These are phyloP conservation scores for Hemicentrotus pulcherrimus DNA, from an alignment of 35 echinoderm and acorn worm genomes.

Conservation along the genomic window DNA sequence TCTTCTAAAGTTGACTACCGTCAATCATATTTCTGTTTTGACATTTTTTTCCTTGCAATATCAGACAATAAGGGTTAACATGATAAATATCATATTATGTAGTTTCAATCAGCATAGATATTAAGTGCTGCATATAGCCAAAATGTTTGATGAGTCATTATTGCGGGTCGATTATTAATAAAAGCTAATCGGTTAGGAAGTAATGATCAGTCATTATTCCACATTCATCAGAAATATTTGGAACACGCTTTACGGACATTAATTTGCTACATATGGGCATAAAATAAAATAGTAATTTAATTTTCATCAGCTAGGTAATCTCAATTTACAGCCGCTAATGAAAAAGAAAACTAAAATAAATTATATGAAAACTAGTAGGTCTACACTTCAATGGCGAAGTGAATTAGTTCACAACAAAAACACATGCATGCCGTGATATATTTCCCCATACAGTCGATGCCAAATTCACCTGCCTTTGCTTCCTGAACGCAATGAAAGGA, in stretches of 20 bases:
- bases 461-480: neutral
- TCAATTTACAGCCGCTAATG: neutral
- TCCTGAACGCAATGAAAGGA: neutral
- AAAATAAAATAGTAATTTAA: neutral
- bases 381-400: neutral
- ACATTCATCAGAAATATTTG: neutral
- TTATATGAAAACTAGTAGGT: too few species aligned
- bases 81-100: neutral
- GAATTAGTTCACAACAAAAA: neutral
- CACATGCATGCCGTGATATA: neutral
- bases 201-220: neutral
- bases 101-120: neutral
- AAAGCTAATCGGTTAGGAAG: neutral
- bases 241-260: neutral
- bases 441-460: neutral
- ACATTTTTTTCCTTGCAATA: too few species aligned
- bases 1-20: too few species aligned
- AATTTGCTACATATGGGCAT: neutral
- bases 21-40: too few species aligned
- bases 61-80: too few species aligned
- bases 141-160: neutral
- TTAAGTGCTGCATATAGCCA: neutral
- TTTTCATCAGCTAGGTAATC: neutral
- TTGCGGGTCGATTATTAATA: neutral
- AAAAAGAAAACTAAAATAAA: neutral